Evolutionary conservation across 2,888 invertebrate genomes (phyloP), one percentile per base, ranked within the genome.

Genomic region (Melanostoma mellinum): DNA sequence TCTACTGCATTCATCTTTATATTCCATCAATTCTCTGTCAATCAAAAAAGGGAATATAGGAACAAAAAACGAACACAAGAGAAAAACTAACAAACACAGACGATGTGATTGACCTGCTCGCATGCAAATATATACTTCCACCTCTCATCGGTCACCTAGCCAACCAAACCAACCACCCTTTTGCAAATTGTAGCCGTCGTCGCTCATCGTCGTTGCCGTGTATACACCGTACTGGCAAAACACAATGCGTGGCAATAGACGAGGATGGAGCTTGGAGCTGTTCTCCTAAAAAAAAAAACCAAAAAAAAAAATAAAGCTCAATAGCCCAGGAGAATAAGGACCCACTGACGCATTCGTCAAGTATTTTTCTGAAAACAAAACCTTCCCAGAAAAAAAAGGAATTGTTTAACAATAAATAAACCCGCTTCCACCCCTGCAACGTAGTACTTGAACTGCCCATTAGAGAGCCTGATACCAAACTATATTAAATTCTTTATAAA

Each of bases 81-180:
- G 73, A 58, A 78, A 46, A 78, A 52, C 52, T 73, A 78, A 78
- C 73, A 78, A 78, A 78, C 78, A 73, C 65, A 73, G 78, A 73
- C 78, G 78, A 78, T 73, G 78, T 78, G 78, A 78, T 67, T 78
- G 78, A 78, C 78, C 78, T 73, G 78, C 46, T 67, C 78, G 63
- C 65, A 53, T 63, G n/a, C 60, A 40, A 10, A 38, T 20, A 38
- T 56, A 58, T 38, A 36, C 52, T 58, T 38, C 35, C 55, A 8
- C 10, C 33, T 35, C 53, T 55, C 74, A 50, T 67, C 48, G 61
- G 61, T 68, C 68, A 79, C 74, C 79, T 55, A 68, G 60, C 46
- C 77, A 58, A 58, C 56, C 36, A 36, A 56, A 42, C 42, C 44
- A 32, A 10, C 40, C 40, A 33, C 36, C 20, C 56, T 20, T 8